phyloP scores from a whole-genome alignment of 2,888 invertebrate species.

The Drymonia ruficornis region DNA sequence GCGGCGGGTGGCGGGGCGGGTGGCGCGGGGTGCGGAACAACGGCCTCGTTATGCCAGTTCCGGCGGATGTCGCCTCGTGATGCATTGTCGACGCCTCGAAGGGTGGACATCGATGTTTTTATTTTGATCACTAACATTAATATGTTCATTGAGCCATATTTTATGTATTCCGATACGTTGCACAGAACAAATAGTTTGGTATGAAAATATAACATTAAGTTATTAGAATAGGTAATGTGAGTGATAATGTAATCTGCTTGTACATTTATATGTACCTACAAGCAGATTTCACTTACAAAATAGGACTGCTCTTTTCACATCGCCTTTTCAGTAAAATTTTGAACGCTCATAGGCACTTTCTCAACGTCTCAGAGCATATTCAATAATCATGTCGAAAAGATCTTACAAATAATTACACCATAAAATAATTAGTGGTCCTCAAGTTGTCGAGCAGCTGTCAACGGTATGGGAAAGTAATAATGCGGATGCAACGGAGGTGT shows the following conservation, averaged over 20 bases:
- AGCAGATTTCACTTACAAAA: no score
- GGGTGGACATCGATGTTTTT: conserved; percentile 76
- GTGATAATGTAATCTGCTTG: no score
- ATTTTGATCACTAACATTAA: conserved; percentile 73
- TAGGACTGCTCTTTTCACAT: no score
- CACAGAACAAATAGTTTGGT: conserved; percentile 23
- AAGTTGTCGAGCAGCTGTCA: conserved; percentile 57
- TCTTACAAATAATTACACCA: conserved; percentile 22
- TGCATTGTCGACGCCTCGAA: conserved; percentile 73
- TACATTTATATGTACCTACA: no score
- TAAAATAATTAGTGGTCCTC: conserved; percentile 48
- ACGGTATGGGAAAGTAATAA: conserved; percentile 79
- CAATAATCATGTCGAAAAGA: no score
- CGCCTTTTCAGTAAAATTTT: no score
- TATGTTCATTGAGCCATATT: conserved; percentile 48
- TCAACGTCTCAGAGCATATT: no score
- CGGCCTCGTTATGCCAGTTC: conserved; percentile 81
- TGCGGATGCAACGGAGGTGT: conserved; percentile 77
- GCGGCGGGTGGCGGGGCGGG: conserved; percentile 31
- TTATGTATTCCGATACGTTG: conserved; percentile 30
- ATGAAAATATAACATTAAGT: no score
- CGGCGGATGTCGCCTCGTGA: conserved; percentile 80
- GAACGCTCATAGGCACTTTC: no score
- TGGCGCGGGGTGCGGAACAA: conserved; percentile 65
- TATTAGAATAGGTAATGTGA: no score